These are phyloP conservation scores for Eilema sororculum DNA, from an alignment of 2,888 invertebrate genomes.

Conservation along the genomic window DNA sequence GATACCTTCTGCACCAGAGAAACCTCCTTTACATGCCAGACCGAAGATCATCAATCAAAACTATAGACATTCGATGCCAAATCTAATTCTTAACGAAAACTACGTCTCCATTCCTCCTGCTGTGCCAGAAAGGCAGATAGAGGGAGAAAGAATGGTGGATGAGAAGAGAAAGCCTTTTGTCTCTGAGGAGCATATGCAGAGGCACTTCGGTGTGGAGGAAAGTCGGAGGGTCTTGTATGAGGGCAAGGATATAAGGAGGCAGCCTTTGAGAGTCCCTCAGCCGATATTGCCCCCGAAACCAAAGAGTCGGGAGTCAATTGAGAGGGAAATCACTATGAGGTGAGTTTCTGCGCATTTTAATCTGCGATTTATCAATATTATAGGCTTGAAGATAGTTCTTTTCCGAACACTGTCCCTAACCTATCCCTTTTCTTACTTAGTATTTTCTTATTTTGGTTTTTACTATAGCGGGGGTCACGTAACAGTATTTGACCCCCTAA, in stretches of 20 bases:
- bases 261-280: conserved; percentile 48
- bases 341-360: conserved; percentile 36
- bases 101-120: conserved; percentile 61
- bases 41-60: conserved; percentile 60
- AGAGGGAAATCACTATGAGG: conserved; percentile 85
- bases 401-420: no score
- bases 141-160: conserved; percentile 64
- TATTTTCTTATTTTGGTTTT: no score
- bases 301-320: conserved; percentile 76
- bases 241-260: conserved; percentile 63
- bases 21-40: conserved; percentile 66
- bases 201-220: conserved; percentile 82
- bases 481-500: no score
- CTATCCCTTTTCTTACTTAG: no score
- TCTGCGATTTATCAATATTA: no score
- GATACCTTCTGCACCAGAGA: conserved; percentile 69
- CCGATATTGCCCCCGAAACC: conserved; percentile 79
- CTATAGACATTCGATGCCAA: conserved; percentile 84
- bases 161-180: conserved; percentile 81
- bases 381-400: no score
- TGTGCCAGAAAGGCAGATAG: conserved; percentile 50
- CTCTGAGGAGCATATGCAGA: conserved; percentile 81
- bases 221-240: conserved; percentile 76
- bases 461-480: no score
- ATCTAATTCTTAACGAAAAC: conserved; percentile 75